Conservation (phyloP, 2,797 vertebrate genomes). For the Buphagus erythrorhynchus region DNA sequence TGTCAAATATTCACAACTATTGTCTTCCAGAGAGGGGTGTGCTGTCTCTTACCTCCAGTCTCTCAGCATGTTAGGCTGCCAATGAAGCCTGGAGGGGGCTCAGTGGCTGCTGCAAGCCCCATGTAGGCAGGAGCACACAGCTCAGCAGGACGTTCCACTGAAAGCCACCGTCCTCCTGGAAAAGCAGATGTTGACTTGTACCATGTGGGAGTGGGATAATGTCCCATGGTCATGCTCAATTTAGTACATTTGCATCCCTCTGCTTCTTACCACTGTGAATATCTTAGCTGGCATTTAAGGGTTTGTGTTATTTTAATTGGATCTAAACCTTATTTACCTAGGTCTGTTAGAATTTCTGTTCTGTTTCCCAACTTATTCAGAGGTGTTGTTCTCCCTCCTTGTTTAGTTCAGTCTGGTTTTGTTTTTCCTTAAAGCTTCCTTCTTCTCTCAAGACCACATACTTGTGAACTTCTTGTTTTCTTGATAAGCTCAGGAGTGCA, state of each 20-base stretch:
- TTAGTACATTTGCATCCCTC: conserved; percentile 12
- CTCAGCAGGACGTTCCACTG: neutral
- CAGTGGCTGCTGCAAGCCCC: neutral
- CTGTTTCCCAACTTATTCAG: neutral
- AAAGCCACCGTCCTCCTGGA: neutral
- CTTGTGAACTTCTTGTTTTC: neutral
- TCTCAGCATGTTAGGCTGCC: neutral
- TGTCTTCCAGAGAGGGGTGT: neutral
- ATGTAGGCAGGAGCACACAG: neutral
- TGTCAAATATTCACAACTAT: neutral
- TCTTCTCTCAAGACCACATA: neutral
- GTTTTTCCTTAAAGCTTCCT: neutral
- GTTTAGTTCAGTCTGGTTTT: neutral
- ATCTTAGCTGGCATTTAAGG: neutral
- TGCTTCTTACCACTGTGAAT: neutral
- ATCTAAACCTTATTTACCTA: conserved; percentile 12
- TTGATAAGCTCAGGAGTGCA: neutral
- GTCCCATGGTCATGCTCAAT: neutral
- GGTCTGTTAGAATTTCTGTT: neutral
- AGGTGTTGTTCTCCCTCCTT: neutral
- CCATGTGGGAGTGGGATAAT: neutral
- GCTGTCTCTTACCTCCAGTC: neutral
- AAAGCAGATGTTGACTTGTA: neutral
- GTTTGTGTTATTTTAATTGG: neutral
- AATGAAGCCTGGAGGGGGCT: neutral